Percentiles rank a stretch among this genome's conserved stretches.
Conservation (phyloP, 2,797 vertebrate genomes). For the Emydoidea blandingii region DNA sequence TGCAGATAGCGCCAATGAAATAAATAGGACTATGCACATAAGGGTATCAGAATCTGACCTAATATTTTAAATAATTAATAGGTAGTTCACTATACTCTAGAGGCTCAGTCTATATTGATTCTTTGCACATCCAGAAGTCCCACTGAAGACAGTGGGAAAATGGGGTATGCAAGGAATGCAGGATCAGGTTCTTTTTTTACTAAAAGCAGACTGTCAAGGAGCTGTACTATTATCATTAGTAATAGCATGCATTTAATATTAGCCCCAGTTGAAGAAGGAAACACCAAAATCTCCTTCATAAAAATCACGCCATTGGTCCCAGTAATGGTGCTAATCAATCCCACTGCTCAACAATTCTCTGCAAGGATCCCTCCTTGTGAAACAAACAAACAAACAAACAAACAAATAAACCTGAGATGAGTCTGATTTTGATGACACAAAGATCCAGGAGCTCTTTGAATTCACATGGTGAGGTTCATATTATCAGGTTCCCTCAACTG, state of each 20-base stretch:
- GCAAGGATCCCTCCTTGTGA: neutral
- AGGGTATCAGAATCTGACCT: neutral
- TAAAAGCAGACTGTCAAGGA: neutral
- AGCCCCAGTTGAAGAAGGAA: neutral
- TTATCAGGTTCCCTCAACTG: slow-evolving; percentile 10
- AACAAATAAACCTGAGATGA: neutral
- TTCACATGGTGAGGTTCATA: neutral
- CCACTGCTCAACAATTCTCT: neutral
- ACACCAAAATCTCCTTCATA: neutral
- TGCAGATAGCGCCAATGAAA: neutral
- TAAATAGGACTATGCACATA: neutral
- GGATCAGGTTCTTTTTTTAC: neutral
- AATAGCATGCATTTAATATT: neutral
- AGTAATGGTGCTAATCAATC: neutral
- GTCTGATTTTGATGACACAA: neutral
- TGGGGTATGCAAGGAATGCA: neutral
- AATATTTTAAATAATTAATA: neutral
- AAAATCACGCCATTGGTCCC: neutral
- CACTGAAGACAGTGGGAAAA: neutral
- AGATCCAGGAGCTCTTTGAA: neutral
- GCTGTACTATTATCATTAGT: neutral
- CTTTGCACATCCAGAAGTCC: neutral
- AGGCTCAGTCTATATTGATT: neutral
- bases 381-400: neutral
- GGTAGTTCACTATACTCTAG: neutral